Evolutionary conservation across 2,113 vertebrate genomes (phyloP).

Genomic region (Acrocephalus kingi): DNA sequence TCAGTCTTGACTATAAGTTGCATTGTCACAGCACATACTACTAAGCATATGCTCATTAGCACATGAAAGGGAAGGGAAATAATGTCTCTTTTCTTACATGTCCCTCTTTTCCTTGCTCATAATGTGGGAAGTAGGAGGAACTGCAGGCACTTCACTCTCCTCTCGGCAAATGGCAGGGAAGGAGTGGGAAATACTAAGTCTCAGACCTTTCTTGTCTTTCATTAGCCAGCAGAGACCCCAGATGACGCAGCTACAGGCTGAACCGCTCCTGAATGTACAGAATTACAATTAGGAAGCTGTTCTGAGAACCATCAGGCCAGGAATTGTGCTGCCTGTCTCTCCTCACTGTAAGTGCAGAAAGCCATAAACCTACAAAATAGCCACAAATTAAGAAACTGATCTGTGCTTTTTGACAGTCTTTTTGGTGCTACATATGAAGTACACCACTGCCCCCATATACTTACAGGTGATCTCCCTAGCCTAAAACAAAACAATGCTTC

Average conservation of each 20-base stretch:
- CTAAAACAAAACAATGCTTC: neutral
- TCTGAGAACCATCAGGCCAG: neutral
- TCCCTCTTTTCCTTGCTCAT: neutral
- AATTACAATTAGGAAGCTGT: neutral
- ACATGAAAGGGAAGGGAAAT: neutral
- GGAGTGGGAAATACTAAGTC: neutral
- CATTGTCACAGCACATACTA: neutral
- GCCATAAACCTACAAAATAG: neutral
- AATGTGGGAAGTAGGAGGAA: neutral
- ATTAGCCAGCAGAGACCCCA: neutral
- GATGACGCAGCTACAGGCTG: neutral
- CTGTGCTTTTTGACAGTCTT: neutral
- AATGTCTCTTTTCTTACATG: neutral
- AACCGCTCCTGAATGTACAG: neutral
- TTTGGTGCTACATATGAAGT: neutral
- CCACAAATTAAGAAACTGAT: neutral
- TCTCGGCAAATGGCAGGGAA: neutral
- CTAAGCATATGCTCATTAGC: neutral
- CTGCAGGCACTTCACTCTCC: neutral
- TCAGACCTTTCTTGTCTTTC: neutral
- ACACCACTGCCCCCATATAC: neutral
- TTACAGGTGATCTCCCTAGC: neutral
- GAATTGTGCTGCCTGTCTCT: neutral
- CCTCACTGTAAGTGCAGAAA: neutral
- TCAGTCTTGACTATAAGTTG: neutral